Evolutionary conservation across 2,888 invertebrate species (phyloP), one percentile per base, ranked within the genome.

Genomic region (Alcis repandata): DNA sequence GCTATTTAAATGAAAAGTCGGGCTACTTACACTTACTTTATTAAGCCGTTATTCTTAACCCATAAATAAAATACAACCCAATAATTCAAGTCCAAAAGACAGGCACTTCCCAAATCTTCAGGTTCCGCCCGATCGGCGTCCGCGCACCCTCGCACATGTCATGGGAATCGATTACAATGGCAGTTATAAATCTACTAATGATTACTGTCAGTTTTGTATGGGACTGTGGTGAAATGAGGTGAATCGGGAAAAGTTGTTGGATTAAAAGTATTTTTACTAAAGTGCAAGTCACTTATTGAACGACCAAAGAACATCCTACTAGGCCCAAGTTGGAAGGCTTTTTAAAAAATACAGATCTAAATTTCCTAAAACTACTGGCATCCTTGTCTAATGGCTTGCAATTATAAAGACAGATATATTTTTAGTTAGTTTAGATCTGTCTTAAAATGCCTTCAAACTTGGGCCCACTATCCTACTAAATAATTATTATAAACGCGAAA

Each of bases 101-200:
- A 59, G 45, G 46, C 59, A 60, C 66, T 69, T 73, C 69, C 73
- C 63, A 67, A 71, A 71, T 71, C 68, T 65, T 51, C 53, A 70
- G 68, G 79, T 79, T 76, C 76, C 76, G 76, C 63, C 27, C 57
- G 71, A 72, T 68, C 72, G 73, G 62, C 67, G 70, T 67, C 17
- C 60, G 71, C 67, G 72, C 71, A 66, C 64, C 76, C 67, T 71
- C 73, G 79, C 84, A 78, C 80, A 80, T 82, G 84, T 77, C 85
- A 84, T 85, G 87, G 86, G 87, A 87, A 86, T 86, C 85, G 86
- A 85, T 85, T 85, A 80, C 79, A 77, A 78, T 76, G 72, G 67
- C 69, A 72, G 67, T 63, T 70, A 71, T 83, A 80, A 81, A 84
- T 83, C 78, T 78, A 70, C 78, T 83, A 82, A 79, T 82, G 76